Conservation (phyloP, 2,797 vertebrate genomes). For the Typhlichthys eigenmanni region DNA sequence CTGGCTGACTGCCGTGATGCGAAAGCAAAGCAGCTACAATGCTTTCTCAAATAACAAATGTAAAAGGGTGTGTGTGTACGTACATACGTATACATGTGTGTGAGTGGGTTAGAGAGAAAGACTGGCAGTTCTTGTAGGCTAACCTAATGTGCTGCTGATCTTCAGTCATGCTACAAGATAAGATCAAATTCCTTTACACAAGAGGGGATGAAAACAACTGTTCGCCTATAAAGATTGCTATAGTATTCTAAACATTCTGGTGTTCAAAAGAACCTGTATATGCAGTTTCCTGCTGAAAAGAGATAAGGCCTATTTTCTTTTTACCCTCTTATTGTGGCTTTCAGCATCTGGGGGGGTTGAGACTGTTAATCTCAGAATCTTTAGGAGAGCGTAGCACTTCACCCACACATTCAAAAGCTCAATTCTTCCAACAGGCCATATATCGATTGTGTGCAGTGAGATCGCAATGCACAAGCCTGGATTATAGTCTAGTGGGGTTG, state of each 20-base stretch:
- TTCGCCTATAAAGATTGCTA: not conserved
- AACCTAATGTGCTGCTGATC: not conserved
- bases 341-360: not conserved
- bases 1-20: constrained; percentile 46
- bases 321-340: not conserved
- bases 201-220: not conserved
- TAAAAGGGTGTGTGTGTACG: constrained; percentile 5
- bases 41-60: constrained; percentile 10
- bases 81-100: constrained; percentile 9
- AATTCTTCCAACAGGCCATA: not conserved
- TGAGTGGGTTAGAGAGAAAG: constrained; percentile 14
- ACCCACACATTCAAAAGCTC: constrained; percentile 1
- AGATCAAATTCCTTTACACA: not conserved
- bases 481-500: no score
- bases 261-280: not conserved
- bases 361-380: constrained; percentile 2
- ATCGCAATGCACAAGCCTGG: not conserved
- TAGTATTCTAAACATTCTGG: not conserved
- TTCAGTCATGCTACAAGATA: not conserved
- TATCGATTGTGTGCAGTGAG: not conserved
- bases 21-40: constrained; percentile 49
- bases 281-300: no score
- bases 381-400: constrained; percentile 2
- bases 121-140: not conserved
- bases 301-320: not conserved